Evolutionary conservation across 2,888 invertebrate genomes (phyloP), one percentile per base, ranked within the genome.

Genomic region (Cancer borealis): DNA sequence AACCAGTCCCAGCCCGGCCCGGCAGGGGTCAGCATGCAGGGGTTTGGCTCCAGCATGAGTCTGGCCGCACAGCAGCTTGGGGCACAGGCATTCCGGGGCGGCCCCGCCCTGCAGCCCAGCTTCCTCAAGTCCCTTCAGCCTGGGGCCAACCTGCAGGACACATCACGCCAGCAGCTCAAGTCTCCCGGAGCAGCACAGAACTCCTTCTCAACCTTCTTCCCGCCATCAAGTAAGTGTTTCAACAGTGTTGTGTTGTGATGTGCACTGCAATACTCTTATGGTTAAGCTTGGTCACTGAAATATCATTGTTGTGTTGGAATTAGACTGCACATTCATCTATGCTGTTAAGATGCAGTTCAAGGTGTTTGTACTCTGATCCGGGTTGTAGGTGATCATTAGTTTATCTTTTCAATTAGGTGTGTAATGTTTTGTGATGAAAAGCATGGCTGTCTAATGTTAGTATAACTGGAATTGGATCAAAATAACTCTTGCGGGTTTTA

Each of bases 51-150:
- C 21, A 93, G 94, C 88, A 95, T 95, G 91, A 94, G 92, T 45
- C 92, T 95, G 21, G 93, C 95, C 17, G 95, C 95, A n/a, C 95
- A 95, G 92, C 95, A 95, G 92, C 92, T 95, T 39, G 93, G 94
- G 46, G 95, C 95, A 21, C 93, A 93, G 84, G 89, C 94, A 45
- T 95, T 93, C 89, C 93, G 95, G 45, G 94, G 94, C 39, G 95
- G 93, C 49, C 90, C 93, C 60, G 89, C 93, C 21, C 93, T 95
- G 45, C 95, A 88, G 26, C 94, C 94, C 26, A 95, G 79, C 79
- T 95, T 95, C 54, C 93, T 95, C 60, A 95, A 95, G 91, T 95
- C 95, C 3, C 88, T 95, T 17, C 95, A 95, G 87, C 93, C 95
- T 14, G 95, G 95, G n/a, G 93, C 93, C 30, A 94, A 87, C 49